Evolutionary conservation across 2,888 invertebrate species (phyloP), one percentile per base, ranked within the genome.

Genomic region (Helicoverpa assulta): DNA sequence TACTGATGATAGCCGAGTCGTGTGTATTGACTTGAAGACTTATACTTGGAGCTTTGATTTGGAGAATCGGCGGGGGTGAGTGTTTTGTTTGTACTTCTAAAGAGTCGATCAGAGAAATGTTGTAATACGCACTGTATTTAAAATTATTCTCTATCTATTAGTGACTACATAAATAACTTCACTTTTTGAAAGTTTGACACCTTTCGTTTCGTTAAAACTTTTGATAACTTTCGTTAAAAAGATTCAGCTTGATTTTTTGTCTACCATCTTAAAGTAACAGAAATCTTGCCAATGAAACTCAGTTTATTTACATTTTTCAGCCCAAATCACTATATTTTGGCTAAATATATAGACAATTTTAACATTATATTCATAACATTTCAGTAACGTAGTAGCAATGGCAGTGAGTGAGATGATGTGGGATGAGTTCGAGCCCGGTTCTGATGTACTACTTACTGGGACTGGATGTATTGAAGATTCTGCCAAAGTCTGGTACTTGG

Each of bases 41-140:
- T 87, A 91, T 57, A 78, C 87, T 0, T 84, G 90, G 50, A 86
- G 91, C 2, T 94, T 94, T 69, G 93, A 95, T 75, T 78, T 96
- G 74, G 94, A 95, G 71, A 96, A 96, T 82, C 83, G 92, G 18
- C 88, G 96, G 75, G 96, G 96, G 96, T 96, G 70, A 89, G 94
- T 89, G 33, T 47, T 54, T 33, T 1, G 10, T 33, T 10, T 10
- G 6, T 33, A 33, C 33, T 33, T n/a, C n/a, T n/a, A n/a, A n/a
- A n/a, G n/a, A n/a, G n/a, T n/a, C n/a, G n/a, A n/a, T n/a, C n/a
- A n/a, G n/a, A n/a, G n/a, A n/a, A n/a, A n/a, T n/a, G n/a, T n/a
- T n/a, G n/a, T n/a, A n/a, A n/a, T n/a, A n/a, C n/a, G n/a, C n/a
- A n/a, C n/a, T n/a, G n/a, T n/a, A n/a, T n/a, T n/a, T n/a, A n/a